Conservation (phyloP, 2,888 invertebrate species). For the Dendrolimus houi region DNA sequence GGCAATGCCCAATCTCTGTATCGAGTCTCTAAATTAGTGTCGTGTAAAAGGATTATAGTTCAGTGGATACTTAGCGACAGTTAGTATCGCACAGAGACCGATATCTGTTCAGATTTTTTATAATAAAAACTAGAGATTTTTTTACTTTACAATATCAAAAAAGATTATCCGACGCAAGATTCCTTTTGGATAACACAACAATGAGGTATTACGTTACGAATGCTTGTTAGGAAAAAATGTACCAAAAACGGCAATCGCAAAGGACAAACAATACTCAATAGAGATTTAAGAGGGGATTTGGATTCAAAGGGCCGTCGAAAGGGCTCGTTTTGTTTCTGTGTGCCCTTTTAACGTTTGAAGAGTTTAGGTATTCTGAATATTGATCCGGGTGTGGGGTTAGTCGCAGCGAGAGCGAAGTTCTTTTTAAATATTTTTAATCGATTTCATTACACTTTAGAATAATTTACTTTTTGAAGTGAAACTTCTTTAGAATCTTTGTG, state of each 20-base stretch:
- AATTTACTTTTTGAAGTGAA: too few species aligned
- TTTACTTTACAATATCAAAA: slow-evolving; percentile 6
- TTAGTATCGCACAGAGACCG: too few species aligned
- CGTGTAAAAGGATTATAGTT: too few species aligned
- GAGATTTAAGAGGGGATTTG: slow-evolving; percentile 65
- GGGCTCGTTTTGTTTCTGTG: slow-evolving; percentile 52
- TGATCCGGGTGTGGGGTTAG: slow-evolving; percentile 18
- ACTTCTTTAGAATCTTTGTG: too few species aligned
- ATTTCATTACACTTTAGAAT: too few species aligned
- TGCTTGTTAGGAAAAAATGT: slow-evolving; percentile 22
- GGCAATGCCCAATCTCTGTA: too few species aligned
- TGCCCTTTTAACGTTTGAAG: slow-evolving; percentile 50
- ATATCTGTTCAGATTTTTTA: background rate
- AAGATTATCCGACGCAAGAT: slow-evolving; percentile 50
- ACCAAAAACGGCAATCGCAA: slow-evolving; percentile 38
- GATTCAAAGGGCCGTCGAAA: slow-evolving; percentile 52
- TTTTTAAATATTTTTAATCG: background rate
- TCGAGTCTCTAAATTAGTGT: too few species aligned
- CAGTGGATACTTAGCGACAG: too few species aligned
- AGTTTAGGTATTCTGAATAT: slow-evolving; percentile 46
- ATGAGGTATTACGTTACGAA: slow-evolving; percentile 63
- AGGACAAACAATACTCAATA: slow-evolving; percentile 57
- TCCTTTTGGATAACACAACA: slow-evolving; percentile 42
- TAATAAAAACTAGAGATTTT: slow-evolving; percentile 12
- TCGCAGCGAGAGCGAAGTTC: slow-evolving; percentile 11